Conservation (phyloP, 2,797 vertebrate species). For the Manis crassicaudata region DNA sequence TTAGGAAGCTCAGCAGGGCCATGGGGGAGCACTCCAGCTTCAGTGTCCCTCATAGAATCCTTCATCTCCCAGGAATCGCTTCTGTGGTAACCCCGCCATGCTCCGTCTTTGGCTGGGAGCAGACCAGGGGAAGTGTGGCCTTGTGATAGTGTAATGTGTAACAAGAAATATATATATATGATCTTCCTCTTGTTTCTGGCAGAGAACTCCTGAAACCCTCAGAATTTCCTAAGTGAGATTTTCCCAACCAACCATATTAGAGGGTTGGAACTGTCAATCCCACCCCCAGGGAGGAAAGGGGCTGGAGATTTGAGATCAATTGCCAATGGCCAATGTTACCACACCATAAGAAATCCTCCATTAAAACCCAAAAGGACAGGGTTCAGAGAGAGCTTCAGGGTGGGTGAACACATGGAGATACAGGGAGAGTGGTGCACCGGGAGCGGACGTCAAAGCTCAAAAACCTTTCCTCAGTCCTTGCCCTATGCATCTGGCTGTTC, state of each 20-base stretch:
- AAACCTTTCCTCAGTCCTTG: not conserved
- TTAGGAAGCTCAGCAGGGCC: not conserved
- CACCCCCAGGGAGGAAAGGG: not conserved
- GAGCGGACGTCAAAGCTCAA: not conserved
- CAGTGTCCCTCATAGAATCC: not conserved
- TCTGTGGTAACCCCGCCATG: not conserved
- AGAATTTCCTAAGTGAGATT: not conserved
- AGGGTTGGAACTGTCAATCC: not conserved
- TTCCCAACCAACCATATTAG: not conserved
- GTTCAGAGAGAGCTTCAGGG: not conserved
- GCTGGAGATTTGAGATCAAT: not conserved
- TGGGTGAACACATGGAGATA: not conserved
- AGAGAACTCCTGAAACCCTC: not conserved
- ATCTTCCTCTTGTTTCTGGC: not conserved
- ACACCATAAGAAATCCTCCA: not conserved
- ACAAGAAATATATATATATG: not conserved
- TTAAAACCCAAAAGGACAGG: not conserved
- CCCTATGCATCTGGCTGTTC: not conserved
- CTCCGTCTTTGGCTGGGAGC: not conserved
- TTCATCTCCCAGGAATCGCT: not conserved
- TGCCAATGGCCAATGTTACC: not conserved
- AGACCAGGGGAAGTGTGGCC: not conserved
- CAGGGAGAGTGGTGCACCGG: rapidly evolving
- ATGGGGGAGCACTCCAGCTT: not conserved
- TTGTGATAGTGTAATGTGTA: not conserved